Conservation (phyloP, 2,113 vertebrate species). For the zebrafish (Danio rerio) region DNA sequence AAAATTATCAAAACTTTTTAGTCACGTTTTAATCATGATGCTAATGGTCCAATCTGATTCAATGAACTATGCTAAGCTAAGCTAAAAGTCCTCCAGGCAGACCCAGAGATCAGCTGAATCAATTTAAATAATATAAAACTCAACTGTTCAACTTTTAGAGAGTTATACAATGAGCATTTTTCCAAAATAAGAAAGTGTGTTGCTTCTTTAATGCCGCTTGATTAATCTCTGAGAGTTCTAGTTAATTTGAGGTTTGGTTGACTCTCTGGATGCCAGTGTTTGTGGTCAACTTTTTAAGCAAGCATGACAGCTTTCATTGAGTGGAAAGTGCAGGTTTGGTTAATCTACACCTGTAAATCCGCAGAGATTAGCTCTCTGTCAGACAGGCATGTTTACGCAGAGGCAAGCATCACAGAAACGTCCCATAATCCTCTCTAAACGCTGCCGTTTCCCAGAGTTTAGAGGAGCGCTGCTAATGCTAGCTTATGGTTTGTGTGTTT, state of each 20-base stretch:
- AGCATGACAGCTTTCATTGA: neutral
- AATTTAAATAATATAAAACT: too few species aligned
- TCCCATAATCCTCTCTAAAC: neutral
- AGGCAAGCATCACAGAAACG: neutral
- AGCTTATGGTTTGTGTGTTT: neutral
- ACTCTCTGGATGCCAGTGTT: neutral
- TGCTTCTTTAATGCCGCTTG: too few species aligned
- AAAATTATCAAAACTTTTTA: too few species aligned
- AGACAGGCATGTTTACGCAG: neutral
- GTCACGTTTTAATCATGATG: too few species aligned
- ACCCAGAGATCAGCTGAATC: too few species aligned
- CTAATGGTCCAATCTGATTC: too few species aligned
- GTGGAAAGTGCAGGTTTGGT: neutral
- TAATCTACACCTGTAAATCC: neutral
- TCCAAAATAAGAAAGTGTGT: too few species aligned
- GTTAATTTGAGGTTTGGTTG: neutral
- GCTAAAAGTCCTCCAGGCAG: too few species aligned
- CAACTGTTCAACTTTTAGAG: too few species aligned
- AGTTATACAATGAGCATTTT: too few species aligned
- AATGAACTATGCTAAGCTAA: too few species aligned
- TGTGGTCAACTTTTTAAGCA: conserved; percentile 10
- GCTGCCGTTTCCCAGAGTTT: neutral
- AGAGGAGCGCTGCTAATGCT: neutral
- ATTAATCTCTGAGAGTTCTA: too few species aligned
- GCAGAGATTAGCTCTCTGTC: neutral